Conservation (phyloP, 2,888 invertebrate genomes). For the Cancer borealis region DNA sequence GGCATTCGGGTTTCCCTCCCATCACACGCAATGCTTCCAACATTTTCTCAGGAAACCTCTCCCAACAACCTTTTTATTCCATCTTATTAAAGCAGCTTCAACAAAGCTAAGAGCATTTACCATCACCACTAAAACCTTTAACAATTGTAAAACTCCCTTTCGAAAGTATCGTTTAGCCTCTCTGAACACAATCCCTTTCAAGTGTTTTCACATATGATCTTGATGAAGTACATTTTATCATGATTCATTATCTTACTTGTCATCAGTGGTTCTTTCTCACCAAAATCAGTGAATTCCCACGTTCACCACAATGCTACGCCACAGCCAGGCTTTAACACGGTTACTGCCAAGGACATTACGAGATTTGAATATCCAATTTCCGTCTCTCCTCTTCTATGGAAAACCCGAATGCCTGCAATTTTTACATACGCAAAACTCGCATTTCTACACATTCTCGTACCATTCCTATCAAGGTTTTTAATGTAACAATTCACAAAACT, state of each 20-base stretch:
- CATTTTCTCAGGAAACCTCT: background rate
- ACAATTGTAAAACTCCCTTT: background rate
- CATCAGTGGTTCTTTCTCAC: background rate
- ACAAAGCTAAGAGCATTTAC: background rate
- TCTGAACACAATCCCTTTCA: background rate
- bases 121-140: background rate
- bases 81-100: background rate
- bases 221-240: background rate
- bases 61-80: background rate
- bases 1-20: background rate
- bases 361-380: background rate
- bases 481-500: background rate
- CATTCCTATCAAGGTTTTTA: background rate
- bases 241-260: background rate
- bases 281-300: background rate
- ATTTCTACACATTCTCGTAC: background rate
- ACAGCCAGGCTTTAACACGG: background rate
- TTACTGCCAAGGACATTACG: background rate
- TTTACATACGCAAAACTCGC: background rate
- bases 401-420: background rate
- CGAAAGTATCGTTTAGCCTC: background rate
- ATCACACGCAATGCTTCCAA: background rate
- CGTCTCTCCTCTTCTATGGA: conserved; percentile 13
- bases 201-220: background rate
- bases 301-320: background rate